Conservation (phyloP, 2,113 vertebrate genomes). For the Bos javanicus region DNA sequence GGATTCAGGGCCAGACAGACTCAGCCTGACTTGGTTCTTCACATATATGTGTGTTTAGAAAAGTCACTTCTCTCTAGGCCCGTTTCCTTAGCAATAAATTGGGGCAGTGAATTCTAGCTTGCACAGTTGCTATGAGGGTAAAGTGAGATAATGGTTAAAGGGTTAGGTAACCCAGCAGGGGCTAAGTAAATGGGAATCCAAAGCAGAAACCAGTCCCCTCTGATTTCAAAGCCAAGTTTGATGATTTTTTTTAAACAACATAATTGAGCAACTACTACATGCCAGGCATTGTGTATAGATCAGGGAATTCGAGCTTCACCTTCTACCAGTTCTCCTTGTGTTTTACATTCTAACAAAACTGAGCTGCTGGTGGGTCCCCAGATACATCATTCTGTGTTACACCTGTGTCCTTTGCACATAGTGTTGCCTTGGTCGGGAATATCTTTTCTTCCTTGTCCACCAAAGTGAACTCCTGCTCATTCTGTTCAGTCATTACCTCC, state of each 20-base stretch:
- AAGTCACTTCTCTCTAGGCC: not conserved
- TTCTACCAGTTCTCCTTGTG: not conserved
- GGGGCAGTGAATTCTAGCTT: not conserved
- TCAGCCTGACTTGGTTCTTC: slow-evolving; percentile 10
- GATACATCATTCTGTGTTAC: not conserved
- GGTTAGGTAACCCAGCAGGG: not conserved
- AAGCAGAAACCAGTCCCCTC: not conserved
- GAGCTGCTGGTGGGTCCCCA: not conserved
- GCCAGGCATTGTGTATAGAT: not conserved
- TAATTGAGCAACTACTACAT: not conserved
- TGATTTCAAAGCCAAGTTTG: slow-evolving; percentile 16
- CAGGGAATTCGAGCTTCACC: not conserved
- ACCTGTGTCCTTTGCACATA: not conserved
- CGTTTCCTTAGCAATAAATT: not conserved
- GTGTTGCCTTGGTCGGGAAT: not conserved
- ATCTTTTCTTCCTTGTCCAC: not conserved
- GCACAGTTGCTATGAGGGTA: not conserved
- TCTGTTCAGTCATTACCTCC: not conserved
- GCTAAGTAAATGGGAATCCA: slow-evolving; percentile 6
- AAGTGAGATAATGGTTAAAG: not conserved
- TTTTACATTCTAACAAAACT: slow-evolving; percentile 5
- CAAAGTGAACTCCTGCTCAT: not conserved
- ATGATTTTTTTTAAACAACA: not conserved
- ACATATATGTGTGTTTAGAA: not conserved
- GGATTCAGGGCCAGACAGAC: not conserved